Base-by-base conservation (phyloP, 2,113 vertebrate genomes). In the Melanerpes formicivorus region DNA sequence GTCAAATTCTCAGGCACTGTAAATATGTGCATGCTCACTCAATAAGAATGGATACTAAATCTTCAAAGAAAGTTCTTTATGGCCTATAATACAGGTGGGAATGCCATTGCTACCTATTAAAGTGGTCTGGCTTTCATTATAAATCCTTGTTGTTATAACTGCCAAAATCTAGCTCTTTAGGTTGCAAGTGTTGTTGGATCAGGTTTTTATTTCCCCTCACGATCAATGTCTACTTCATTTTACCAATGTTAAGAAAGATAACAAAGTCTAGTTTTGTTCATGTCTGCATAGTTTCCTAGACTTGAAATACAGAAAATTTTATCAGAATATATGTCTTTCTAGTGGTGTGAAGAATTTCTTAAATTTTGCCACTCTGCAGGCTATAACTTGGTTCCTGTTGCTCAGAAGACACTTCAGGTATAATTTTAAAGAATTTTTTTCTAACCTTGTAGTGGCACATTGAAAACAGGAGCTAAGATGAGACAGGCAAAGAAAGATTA, bases 61-160 rank as follows among this genome's bases (percentile, higher is more conserved):
- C 90, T 95, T 95, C 92, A 95, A 96, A 94, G 93, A 25, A 79
- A 76, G 26, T 76, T 16, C 52, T 94, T 93, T 94, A 93, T 66
- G 74, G 82, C 25, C 30, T 90, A 5, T 78, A 58, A 80, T 83
- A 27, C 90, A 93, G 84, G 71, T 93, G 78, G 66, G 44, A 50
- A 42, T 87, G 81, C 75, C 32, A 82, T 76, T 82, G 65, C 37
- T 92, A 90, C 81, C 89, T 96, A 92, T 94, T 92, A 87, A 92
- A 92, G 37, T 44, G 23, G 56, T 84, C 93, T 96, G 96, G 71
- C 71, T 92, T 90, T 89, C 60, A 88, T 96, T 96, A 90, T 37
- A 77, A 87, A 60, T 79, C 50, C 18, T 40, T 79, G 26, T 72
- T 80, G 37, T 66, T 88, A 66, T 3, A 82, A 66, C 7, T 56